Evolutionary conservation across 2,797 vertebrate species (phyloP).

Genomic region (Melanotaenia parkinsoni): DNA sequence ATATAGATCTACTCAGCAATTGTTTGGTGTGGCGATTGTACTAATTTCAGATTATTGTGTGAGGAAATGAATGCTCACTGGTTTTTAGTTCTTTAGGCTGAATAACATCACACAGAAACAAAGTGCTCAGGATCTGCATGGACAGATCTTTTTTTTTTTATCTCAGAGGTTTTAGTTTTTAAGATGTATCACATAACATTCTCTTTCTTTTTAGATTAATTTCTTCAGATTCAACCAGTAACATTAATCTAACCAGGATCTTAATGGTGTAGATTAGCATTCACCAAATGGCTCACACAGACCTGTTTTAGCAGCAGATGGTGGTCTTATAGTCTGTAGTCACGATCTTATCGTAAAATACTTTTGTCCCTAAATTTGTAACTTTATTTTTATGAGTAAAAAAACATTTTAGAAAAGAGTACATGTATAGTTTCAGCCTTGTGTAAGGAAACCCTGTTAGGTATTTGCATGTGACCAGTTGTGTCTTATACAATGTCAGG

Average conservation of each 20-base stretch:
- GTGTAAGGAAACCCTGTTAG: background rate
- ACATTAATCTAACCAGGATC: background rate
- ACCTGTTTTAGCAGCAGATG: constrained; percentile 20
- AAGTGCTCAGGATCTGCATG: background rate
- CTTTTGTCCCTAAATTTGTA: background rate
- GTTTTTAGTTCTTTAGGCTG: constrained; percentile 15
- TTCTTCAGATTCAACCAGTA: background rate
- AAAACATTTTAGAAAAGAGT: background rate
- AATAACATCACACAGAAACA: constrained; percentile 16
- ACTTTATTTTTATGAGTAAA: background rate
- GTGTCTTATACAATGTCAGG: background rate
- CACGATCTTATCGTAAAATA: constrained; percentile 2
- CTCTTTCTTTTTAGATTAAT: background rate
- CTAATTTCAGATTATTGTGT: constrained; percentile 32
- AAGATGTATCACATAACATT: background rate
- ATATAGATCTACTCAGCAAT: constrained; percentile 29
- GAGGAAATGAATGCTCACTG: constrained; percentile 5
- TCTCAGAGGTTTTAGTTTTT: background rate
- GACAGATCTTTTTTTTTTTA: background rate
- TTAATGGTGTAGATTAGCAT: background rate
- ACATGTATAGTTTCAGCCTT: background rate
- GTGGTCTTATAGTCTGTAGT: constrained; percentile 23
- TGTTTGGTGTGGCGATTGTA: constrained; percentile 28
- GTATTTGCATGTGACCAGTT: constrained; percentile 13
- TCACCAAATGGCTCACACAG: constrained; percentile 13